Percentiles rank a stretch among this genome's conserved stretches.
phyloP scores from a whole-genome alignment of 2,888 invertebrate genomes.

The Acanthosepion lycidas region DNA sequence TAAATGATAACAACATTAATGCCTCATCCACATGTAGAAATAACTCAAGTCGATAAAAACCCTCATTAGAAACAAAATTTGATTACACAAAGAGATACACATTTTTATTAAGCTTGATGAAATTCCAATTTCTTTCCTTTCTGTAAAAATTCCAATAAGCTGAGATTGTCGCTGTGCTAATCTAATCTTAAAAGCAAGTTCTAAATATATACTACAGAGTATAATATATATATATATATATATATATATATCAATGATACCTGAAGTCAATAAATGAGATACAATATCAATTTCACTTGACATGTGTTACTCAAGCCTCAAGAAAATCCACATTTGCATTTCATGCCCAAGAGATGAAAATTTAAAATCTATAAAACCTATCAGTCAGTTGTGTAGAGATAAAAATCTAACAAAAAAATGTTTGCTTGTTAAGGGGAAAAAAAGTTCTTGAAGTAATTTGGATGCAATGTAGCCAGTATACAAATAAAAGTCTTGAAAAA shows the following conservation, averaged over 20 bases:
- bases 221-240: background rate
- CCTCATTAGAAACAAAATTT: background rate
- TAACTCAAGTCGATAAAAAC: background rate
- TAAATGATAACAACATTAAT: too few relatives aligned
- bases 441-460: too few relatives aligned
- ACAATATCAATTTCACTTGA: background rate
- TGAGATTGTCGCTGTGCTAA: background rate
- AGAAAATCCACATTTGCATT: background rate
- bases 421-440: background rate
- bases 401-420: background rate
- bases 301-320: background rate
- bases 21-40: background rate
- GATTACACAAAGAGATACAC: background rate
- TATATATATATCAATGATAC: background rate
- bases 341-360: background rate
- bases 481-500: too few relatives aligned
- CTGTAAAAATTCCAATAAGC: background rate
- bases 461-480: too few relatives aligned
- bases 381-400: background rate
- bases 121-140: background rate
- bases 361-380: background rate
- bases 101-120: constrained; percentile 6
- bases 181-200: background rate
- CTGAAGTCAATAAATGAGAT: background rate
- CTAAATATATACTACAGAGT: background rate